A percentile compares a stretch with the other conserved stretches of the same genome.
phyloP scores from a whole-genome alignment of 2,797 vertebrate genomes.

The Cyclopterus lumpus region DNA sequence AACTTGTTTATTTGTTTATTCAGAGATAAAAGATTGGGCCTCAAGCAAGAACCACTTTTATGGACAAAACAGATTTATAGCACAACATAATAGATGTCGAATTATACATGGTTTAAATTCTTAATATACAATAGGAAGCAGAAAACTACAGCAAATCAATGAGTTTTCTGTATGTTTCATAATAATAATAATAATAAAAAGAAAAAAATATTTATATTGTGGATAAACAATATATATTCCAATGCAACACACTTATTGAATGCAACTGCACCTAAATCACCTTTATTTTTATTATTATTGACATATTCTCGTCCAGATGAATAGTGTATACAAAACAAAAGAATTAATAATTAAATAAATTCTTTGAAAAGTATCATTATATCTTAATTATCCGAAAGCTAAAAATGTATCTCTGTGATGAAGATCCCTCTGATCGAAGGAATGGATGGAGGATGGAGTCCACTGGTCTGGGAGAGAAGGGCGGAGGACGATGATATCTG shows the following conservation, averaged over 20 bases:
- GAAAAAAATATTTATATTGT: neutral
- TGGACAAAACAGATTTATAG: neutral
- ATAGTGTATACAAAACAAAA: neutral
- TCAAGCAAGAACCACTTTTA: neutral
- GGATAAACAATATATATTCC: neutral
- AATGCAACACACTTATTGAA: conserved; percentile 9
- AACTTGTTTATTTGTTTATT: conserved; percentile 4
- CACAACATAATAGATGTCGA: too few species aligned
- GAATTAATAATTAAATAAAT: conserved; percentile 1
- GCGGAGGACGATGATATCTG: conserved; percentile 38
- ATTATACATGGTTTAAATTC: too few species aligned
- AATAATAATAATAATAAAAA: too few species aligned
- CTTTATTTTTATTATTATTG: conserved; percentile 6
- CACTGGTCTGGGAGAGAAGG: conserved; percentile 20
- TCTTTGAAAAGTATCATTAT: neutral
- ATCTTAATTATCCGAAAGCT: neutral
- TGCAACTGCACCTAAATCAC: neutral
- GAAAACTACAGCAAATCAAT: neutral
- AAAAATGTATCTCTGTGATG: conserved; percentile 4
- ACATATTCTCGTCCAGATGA: neutral
- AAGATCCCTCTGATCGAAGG: conserved; percentile 5
- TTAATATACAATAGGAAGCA: too few species aligned
- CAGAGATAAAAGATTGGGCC: neutral
- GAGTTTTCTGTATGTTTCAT: neutral
- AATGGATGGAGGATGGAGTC: neutral